A percentile compares a stretch with the other conserved stretches of the same genome.
phyloP scores from a whole-genome alignment of 2,113 vertebrate species.

The Myotis davidii region DNA sequence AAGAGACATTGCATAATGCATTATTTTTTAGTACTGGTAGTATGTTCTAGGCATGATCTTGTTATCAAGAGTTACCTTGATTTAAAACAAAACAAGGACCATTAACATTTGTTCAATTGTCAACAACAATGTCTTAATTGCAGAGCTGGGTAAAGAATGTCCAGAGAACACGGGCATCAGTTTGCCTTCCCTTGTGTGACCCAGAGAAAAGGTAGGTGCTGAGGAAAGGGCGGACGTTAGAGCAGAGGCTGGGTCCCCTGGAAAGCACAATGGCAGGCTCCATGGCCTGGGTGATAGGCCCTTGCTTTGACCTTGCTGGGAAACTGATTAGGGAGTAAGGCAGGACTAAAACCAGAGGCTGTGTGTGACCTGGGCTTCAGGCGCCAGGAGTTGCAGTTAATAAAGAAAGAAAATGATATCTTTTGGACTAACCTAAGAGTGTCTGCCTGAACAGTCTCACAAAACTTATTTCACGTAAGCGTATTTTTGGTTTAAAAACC shows the following conservation, averaged over 20 bases:
- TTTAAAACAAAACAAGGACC: background rate
- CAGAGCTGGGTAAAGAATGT: background rate
- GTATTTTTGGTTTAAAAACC: background rate
- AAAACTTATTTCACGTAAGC: background rate
- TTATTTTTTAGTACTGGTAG: background rate
- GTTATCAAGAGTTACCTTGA: background rate
- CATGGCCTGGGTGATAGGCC: background rate
- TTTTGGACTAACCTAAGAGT: background rate
- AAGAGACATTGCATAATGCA: accelerated
- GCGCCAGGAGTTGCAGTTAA: background rate
- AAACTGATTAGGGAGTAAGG: background rate
- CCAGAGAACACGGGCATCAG: background rate
- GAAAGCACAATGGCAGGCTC: background rate
- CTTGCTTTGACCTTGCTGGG: background rate
- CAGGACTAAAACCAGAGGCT: background rate
- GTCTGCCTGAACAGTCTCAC: background rate
- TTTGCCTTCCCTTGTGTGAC: background rate
- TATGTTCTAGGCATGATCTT: background rate
- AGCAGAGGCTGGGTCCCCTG: background rate
- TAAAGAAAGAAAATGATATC: background rate
- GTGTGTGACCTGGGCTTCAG: background rate
- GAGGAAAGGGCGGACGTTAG: background rate
- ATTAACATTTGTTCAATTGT: background rate
- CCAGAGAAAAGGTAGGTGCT: background rate
- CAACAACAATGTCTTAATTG: background rate